Evolutionary conservation across 2,113 vertebrate species (phyloP).

Genomic region (Ammodytes dubius): DNA sequence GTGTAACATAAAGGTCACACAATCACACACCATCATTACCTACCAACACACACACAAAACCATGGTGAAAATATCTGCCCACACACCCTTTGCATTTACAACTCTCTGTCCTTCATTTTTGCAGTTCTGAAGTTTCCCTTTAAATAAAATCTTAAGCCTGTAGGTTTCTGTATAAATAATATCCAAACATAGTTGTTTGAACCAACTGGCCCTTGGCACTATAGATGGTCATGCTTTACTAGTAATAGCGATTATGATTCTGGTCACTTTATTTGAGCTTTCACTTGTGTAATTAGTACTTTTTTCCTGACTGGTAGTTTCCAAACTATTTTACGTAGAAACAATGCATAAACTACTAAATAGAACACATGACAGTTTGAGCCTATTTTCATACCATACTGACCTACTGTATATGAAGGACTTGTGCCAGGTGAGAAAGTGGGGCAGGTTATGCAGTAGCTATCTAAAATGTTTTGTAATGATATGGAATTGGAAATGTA

Average conservation of each 20-base stretch:
- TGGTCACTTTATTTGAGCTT: too few relatives aligned
- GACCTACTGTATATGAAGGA: too few relatives aligned
- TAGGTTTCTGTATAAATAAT: background rate
- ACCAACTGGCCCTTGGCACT: too few relatives aligned
- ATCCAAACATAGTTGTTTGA: too few relatives aligned
- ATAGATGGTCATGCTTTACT: background rate
- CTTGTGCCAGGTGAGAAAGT: too few relatives aligned
- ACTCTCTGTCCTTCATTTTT: background rate
- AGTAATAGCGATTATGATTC: too few relatives aligned
- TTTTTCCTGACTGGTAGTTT: background rate
- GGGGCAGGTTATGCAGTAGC: too few relatives aligned
- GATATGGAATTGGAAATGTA: too few relatives aligned
- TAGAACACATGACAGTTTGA: too few relatives aligned
- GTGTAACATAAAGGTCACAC: conserved; percentile 21
- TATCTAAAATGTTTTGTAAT: too few relatives aligned
- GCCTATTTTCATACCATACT: background rate
- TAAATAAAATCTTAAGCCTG: background rate
- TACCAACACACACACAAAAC: background rate
- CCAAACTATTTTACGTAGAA: background rate
- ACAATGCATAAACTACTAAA: too few relatives aligned
- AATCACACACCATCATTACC: background rate
- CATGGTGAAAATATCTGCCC: conserved; percentile 20
- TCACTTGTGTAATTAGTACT: background rate
- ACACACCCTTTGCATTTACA: background rate
- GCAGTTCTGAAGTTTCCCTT: background rate